Evolutionary conservation across 2,797 vertebrate species (phyloP), one percentile per base, ranked within the genome.

Genomic region (Protonibea diacanthus): DNA sequence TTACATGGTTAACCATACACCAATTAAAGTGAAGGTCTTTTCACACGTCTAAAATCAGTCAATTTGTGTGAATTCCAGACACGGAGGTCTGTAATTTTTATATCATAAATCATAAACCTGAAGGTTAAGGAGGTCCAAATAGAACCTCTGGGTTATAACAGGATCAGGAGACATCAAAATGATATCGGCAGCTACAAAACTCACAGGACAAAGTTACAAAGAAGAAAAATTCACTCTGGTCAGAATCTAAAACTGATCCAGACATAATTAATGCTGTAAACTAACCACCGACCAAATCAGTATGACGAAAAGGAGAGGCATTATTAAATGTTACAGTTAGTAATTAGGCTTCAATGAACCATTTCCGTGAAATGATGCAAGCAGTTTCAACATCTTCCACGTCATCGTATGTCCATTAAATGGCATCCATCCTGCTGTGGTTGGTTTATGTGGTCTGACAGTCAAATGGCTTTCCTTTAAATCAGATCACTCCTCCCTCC

Each of bases 331-430:
- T 74, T 44, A 18, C 2, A 61, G 21, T 38, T 14, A 53, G 51
- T 67, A 60, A 69, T 71, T 47, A 66, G 29, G 11, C 13, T 44
- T 70, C 25, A 52, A 29, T 55, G 17, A 60, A 51, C 10, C 21
- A 44, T 14, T 71, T 9, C 6, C 42, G 27, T 59, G 21, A 64
- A 69, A 60, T 80, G 27, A 61, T 14, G 62, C 25, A 49, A 74
- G 21, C 33, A 20, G 44, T 60, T 74, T 83, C 66, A 47, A 61
- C 67, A 64, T 79, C 29, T 53, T 56, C 47, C 44, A 70, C 9
- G 0, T 52, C 62, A 49, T 71, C 53, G 45, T 6, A 9, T 44
- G 4, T 60, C 45, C 18, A 52, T 29, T 59, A 38, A 55, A 49
- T 23, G 8, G 29, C 29, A 55, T 33, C 10, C 11, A 40, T 25